phyloP scores from a whole-genome alignment of 1,140 invertebrate species.

The Ostrea edulis region DNA sequence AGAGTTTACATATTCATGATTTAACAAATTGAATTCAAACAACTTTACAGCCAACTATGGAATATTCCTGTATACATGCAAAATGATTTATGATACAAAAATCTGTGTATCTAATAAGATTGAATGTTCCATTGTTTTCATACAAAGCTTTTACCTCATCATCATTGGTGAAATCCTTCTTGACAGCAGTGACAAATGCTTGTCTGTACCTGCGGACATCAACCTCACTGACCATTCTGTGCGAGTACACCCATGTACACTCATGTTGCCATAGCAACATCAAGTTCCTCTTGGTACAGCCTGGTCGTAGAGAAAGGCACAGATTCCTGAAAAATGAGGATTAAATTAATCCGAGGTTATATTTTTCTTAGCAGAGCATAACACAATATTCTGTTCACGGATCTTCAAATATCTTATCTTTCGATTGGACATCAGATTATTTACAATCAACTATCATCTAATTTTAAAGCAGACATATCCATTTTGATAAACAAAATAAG shows the following conservation, averaged over 20 bases:
- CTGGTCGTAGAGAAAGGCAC: slow-evolving; percentile 75
- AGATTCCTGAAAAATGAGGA: slow-evolving; percentile 72
- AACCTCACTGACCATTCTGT: slow-evolving; percentile 77
- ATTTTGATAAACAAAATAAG: neutral
- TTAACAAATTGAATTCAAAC: neutral
- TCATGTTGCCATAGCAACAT: slow-evolving; percentile 79
- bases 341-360: neutral
- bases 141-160: slow-evolving; percentile 69
- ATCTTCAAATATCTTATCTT: too few species aligned
- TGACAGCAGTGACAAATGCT: slow-evolving; percentile 75
- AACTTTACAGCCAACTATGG: neutral
- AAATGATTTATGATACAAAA: neutral
- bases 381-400: too few species aligned
- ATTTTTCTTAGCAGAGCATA: too few species aligned
- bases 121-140: neutral
- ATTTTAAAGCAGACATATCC: too few species aligned
- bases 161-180: slow-evolving; percentile 77
- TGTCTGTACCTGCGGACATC: slow-evolving; percentile 75
- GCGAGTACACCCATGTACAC: slow-evolving; percentile 78
- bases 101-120: too few species aligned
- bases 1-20: neutral
- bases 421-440: too few species aligned
- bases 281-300: slow-evolving; percentile 70
- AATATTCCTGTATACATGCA: neutral
- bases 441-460: too few species aligned